Evolutionary conservation across 2,113 vertebrate genomes (phyloP).

Genomic region (Caranx ignobilis): DNA sequence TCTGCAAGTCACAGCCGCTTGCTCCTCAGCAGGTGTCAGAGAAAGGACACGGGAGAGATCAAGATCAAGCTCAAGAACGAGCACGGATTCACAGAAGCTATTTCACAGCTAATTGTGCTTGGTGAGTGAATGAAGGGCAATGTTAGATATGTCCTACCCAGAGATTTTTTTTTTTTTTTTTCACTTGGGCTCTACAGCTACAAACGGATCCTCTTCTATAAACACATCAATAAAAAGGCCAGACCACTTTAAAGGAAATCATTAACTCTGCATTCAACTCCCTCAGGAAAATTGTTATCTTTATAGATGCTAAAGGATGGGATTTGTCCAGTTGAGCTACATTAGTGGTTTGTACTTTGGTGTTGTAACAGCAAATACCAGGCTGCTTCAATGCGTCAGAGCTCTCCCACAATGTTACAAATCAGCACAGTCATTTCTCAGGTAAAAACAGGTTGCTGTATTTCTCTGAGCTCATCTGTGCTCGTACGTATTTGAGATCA

Average conservation of each 20-base stretch:
- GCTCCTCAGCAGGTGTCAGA: conserved; percentile 84
- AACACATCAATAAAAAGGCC: neutral
- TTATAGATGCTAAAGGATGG: neutral
- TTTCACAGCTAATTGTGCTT: conserved; percentile 84
- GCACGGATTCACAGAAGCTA: conserved; percentile 83
- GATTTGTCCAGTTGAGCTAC: neutral
- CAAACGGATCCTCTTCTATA: neutral
- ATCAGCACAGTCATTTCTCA: conserved; percentile 9
- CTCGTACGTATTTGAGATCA: conserved; percentile 4
- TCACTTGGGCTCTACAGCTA: neutral
- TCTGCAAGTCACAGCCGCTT: conserved; percentile 81
- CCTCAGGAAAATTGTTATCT: conserved; percentile 9
- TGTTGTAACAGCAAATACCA: neutral
- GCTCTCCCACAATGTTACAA: neutral
- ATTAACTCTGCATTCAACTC: neutral
- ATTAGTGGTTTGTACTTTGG: neutral
- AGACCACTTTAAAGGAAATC: neutral
- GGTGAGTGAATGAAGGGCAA: conserved; percentile 81
- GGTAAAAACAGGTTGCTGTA: neutral
- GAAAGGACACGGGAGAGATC: conserved; percentile 88
- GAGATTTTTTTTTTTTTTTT: neutral
- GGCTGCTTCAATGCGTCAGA: neutral
- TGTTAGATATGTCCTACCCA: neutral
- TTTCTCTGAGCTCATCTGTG: conserved; percentile 25
- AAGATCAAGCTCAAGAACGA: conserved; percentile 89